Evolutionary conservation across 2,113 vertebrate genomes (phyloP).

Genomic region (Dipodomys ordii): DNA sequence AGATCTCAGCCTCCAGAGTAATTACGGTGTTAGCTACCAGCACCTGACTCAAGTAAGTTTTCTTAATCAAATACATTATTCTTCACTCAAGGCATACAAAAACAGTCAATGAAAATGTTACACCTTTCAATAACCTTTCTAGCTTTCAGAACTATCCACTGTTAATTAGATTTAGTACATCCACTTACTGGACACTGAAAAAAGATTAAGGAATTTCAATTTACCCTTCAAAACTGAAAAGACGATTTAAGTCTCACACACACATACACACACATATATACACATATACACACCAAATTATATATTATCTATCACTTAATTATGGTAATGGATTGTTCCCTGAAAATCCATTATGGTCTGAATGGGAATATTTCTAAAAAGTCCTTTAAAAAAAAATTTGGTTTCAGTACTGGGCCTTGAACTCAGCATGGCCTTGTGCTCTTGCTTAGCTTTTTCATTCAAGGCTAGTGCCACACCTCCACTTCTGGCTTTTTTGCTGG

Average conservation of each 20-base stretch:
- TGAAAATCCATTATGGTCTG: constrained; percentile 78
- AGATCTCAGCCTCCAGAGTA: too few species aligned
- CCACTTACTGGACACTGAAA: background rate
- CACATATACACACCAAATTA: too few species aligned
- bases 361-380: constrained; percentile 54
- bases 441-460: too few species aligned
- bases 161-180: background rate
- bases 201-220: background rate
- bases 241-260: background rate
- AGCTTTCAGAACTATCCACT: background rate
- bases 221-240: constrained; percentile 15
- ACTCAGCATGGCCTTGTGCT: too few species aligned
- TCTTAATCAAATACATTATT: constrained; percentile 16
- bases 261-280: too few species aligned
- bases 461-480: too few species aligned
- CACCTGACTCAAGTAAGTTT: background rate
- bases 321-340: constrained; percentile 5
- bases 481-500: too few species aligned
- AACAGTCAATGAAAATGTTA: background rate
- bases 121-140: background rate
- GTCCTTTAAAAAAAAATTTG: background rate
- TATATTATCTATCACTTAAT: constrained; percentile 22
- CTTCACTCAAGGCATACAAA: background rate
- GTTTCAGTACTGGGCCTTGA: too few species aligned
- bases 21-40: too few species aligned